A percentile compares a stretch with the other conserved stretches of the same genome.
Evolutionary conservation across 2,113 vertebrate genomes (phyloP).

Genomic region (Sus scrofa): T2T-Sscrofa CM000820.6:35450501-35451000

Average conservation of each 20-base stretch:
- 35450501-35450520: too few species aligned
- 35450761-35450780: not conserved
- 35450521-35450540: too few species aligned
- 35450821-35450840: not conserved
- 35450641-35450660: too few species aligned
- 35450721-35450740: not conserved
- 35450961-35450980: not conserved
- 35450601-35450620: too few species aligned
- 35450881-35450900: not conserved
- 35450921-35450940: conserved; percentile 19
- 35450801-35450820: not conserved
- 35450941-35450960: not conserved
- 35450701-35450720: not conserved
- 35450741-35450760: not conserved
- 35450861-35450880: not conserved
- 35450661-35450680: too few species aligned
- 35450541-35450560: too few species aligned
- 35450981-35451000: not conserved
- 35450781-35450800: not conserved
- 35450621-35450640: too few species aligned
- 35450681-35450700: not conserved
- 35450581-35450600: too few species aligned
- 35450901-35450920: not conserved
- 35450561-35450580: too few species aligned
- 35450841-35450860: not conserved